Evolutionary conservation across 1,140 invertebrate species (phyloP), one percentile per base, ranked within the genome.

Genomic region (Cydia amplana): DNA sequence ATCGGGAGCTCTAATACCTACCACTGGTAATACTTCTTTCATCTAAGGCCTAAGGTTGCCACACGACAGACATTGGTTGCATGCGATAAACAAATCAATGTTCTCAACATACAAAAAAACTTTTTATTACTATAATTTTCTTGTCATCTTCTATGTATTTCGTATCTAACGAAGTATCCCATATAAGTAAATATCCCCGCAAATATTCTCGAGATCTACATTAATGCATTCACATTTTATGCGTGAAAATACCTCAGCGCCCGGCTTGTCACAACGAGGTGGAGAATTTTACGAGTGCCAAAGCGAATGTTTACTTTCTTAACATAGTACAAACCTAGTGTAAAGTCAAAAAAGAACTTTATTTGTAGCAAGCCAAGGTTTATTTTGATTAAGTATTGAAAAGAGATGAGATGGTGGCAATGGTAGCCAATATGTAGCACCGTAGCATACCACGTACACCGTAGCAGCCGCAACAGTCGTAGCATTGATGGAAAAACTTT

Each of bases 161-260:
- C 36, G 9, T 40, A 9, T 40, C 7, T 40, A 40, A 9, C 36
- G 0, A 9, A 40, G 36, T 40, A 2, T 40, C 36, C 36, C 16
- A 16, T 23, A 7, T 60, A 60, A 23, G 9, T 60, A 18, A n/a
- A 20, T 12, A 60, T 23, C 2, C 55, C 55, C 55, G 18, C 55
- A 23, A 60, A 60, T 60, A 60, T 60, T 3, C 55, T 23, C 18
- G 20, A 60, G 7, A 23, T 60, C 55, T 60, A 60, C 55, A 60
- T 60, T 60, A 60, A 60, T 60, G 20, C 20, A 60, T 60, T 60
- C 55, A 23, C 55, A 60, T 60, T 60, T 23, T 10, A 60, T 20
- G 55, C 20, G 20, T 60, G 20, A 60, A 60, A 60, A 60, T 60
- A 60, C 55, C 55, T 23, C 9, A 60, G 20, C 49, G 49, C 55